Percentiles rank a stretch among this genome's conserved stretches.
phyloP scores from a whole-genome alignment of 2,888 invertebrate genomes.

The Monoplex corrugatus region DNA sequence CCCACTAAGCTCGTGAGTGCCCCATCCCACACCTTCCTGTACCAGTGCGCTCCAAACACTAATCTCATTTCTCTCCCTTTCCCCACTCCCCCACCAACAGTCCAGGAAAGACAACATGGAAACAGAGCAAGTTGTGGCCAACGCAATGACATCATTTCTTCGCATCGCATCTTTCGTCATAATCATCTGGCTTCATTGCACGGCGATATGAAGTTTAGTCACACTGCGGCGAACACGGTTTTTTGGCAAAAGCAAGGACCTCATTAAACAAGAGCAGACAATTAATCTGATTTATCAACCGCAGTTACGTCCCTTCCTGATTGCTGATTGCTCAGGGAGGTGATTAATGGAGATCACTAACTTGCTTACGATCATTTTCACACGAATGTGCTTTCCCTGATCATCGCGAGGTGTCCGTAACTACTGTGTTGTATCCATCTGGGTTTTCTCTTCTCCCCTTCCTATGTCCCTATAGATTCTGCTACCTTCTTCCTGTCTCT shows the following conservation, averaged over 20 bases:
- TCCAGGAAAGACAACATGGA: neutral
- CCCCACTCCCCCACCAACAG: too few relatives aligned
- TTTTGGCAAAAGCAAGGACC: neutral
- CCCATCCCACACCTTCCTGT: neutral
- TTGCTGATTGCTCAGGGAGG: slow-evolving; percentile 29
- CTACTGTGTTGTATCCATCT: neutral
- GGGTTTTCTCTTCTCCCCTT: neutral
- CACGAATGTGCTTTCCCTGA: neutral
- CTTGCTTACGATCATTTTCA: slow-evolving; percentile 37
- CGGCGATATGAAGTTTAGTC: slow-evolving; percentile 33
- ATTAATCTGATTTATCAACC: slow-evolving; percentile 38
- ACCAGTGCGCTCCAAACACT: neutral
- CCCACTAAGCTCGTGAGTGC: neutral
- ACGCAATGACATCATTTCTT: neutral
- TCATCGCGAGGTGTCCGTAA: neutral
- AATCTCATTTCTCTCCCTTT: neutral
- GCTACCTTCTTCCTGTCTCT: neutral
- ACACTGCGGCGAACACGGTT: neutral
- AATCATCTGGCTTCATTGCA: slow-evolving; percentile 1
- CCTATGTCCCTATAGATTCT: neutral
- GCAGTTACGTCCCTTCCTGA: slow-evolving; percentile 32
- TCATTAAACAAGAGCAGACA: slow-evolving; percentile 31
- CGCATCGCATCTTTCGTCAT: slow-evolving; percentile 20
- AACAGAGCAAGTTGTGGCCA: neutral
- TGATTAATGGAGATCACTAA: slow-evolving; percentile 25